Percentiles rank a stretch among this genome's conserved stretches.
Conservation (phyloP, 2,113 vertebrate species). For the Mustela nigripes region DNA sequence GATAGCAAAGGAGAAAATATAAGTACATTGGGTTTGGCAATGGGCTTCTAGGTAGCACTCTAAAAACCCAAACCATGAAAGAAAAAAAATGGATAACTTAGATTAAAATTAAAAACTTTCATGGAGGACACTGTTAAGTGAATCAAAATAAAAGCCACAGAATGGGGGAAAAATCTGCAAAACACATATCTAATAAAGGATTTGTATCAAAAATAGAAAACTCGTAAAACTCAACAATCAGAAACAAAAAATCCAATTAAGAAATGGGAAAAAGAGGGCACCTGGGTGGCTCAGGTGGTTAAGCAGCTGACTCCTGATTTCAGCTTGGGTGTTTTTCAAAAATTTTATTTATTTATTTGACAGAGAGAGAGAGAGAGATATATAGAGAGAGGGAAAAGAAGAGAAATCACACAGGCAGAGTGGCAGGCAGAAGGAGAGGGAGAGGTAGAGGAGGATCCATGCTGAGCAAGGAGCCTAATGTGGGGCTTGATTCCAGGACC, state of each 20-base stretch:
- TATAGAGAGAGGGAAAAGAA: neutral
- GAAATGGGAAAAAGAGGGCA: conserved; percentile 20
- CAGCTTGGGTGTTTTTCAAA: too few relatives aligned
- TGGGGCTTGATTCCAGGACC: neutral
- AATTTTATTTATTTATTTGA: neutral
- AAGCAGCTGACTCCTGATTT: neutral
- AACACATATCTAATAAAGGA: conserved; percentile 13
- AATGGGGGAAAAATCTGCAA: conserved; percentile 26
- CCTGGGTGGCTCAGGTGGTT: neutral
- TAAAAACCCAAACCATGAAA: conserved; percentile 2
- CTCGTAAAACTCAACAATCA: conserved; percentile 24
- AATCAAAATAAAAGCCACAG: neutral
- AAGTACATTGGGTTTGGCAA: neutral
- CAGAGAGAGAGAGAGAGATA: neutral
- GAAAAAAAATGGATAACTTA: neutral
- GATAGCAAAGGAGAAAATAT: neutral
- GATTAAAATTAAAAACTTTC: conserved; percentile 44
- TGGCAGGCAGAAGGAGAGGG: neutral
- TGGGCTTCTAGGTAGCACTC: conserved; percentile 25
- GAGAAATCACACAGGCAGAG: neutral
- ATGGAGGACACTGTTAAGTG: neutral
- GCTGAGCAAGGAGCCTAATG: neutral
- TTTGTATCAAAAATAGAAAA: conserved; percentile 29
- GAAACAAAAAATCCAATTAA: conserved; percentile 31
- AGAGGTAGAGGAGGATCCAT: neutral